Evolutionary conservation across 2,113 vertebrate species (phyloP).

Genomic region (Siphamia tubifer): DNA sequence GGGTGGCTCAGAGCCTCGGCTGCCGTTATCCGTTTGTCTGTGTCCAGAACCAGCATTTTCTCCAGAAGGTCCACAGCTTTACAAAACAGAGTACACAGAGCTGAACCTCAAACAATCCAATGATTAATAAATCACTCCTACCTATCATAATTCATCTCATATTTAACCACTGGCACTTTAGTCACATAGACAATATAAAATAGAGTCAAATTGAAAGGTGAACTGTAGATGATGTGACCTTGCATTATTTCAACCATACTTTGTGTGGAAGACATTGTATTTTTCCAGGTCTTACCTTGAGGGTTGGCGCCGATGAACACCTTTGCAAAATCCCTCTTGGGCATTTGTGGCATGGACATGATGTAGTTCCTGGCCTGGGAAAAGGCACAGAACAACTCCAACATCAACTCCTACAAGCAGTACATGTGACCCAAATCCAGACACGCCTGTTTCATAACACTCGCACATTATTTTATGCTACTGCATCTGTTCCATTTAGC

Average conservation of each 20-base stretch:
- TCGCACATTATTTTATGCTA: not conserved
- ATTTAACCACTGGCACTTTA: too few species aligned
- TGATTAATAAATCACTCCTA: not conserved
- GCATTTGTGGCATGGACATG: slow-evolving; percentile 92
- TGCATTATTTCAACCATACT: not conserved
- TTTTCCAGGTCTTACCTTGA: slow-evolving; percentile 81
- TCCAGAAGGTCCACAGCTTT: slow-evolving; percentile 95
- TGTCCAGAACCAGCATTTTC: slow-evolving; percentile 98
- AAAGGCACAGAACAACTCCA: slow-evolving; percentile 17
- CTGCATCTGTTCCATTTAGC: not conserved
- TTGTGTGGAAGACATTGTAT: not conserved
- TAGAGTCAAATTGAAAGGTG: not conserved
- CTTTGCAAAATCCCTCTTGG: slow-evolving; percentile 97
- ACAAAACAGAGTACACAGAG: not conserved
- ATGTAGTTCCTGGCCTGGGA: slow-evolving; percentile 96
- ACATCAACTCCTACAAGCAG: slow-evolving; percentile 1
- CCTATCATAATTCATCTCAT: too few species aligned
- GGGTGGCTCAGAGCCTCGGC: slow-evolving; percentile 91
- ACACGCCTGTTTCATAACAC: not conserved
- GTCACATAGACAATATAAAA: not conserved
- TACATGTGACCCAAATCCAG: not conserved
- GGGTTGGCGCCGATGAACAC: slow-evolving; percentile 98
- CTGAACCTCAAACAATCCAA: not conserved
- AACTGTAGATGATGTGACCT: not conserved
- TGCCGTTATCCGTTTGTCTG: slow-evolving; percentile 95